Conservation (phyloP, 2,797 vertebrate genomes). For the Anas capensis region DNA sequence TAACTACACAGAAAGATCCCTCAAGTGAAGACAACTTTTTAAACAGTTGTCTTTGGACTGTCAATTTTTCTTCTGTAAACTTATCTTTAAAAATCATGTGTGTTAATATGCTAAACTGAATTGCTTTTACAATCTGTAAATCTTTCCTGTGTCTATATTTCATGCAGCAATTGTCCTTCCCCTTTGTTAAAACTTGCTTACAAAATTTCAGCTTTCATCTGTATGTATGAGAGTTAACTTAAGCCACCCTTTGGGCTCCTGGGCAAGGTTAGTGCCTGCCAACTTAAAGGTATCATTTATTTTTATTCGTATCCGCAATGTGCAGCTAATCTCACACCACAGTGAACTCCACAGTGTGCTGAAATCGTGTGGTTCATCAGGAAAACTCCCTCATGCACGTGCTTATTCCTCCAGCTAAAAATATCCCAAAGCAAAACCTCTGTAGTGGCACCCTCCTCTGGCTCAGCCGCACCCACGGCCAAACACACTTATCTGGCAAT, state of each 20-base stretch:
- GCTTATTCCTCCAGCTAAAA: slow-evolving; percentile 58
- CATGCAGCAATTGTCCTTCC: neutral
- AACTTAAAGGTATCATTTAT: slow-evolving; percentile 32
- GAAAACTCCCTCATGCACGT: slow-evolving; percentile 41
- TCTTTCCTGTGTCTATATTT: neutral
- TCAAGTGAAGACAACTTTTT: neutral
- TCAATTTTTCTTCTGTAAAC: slow-evolving; percentile 12
- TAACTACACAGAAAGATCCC: neutral
- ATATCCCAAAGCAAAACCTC: slow-evolving; percentile 56
- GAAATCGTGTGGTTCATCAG: slow-evolving; percentile 39
- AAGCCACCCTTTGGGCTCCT: neutral
- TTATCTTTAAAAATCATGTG: neutral
- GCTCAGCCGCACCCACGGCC: slow-evolving; percentile 44
- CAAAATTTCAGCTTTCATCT: neutral
- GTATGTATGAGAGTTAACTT: neutral
- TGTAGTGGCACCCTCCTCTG: slow-evolving; percentile 62
- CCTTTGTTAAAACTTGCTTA: slow-evolving; percentile 13
- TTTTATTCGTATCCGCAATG: neutral
- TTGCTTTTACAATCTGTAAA: neutral
- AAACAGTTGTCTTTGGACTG: neutral
- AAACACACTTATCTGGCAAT: slow-evolving; percentile 54
- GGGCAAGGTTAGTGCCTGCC: neutral
- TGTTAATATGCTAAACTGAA: neutral
- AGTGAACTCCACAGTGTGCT: neutral
- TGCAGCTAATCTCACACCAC: neutral